Percentiles rank a stretch among this genome's conserved stretches.
Evolutionary conservation across 2,113 vertebrate genomes (phyloP).

Genomic region (Cynoglossus semilaevis): DNA sequence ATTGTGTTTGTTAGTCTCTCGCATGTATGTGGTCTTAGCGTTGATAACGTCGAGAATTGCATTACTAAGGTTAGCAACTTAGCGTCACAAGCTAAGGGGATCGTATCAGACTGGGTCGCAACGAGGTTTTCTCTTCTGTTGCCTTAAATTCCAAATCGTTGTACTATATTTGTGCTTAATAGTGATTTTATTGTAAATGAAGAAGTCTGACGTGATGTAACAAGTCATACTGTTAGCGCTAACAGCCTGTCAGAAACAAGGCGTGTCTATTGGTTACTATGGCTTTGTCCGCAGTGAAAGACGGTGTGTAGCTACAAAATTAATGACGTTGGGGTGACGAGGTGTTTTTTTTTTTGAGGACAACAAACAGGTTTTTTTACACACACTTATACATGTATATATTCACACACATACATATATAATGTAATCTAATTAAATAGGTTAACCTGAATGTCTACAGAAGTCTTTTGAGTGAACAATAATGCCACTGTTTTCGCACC

Average conservation of each 20-base stretch:
- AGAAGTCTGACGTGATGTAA: neutral
- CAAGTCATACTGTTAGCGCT: rapidly evolving
- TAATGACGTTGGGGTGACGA: no score
- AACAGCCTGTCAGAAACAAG: slow-evolving; percentile 13
- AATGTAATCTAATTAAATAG: no score
- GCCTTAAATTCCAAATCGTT: rapidly evolving
- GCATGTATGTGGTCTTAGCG: no score
- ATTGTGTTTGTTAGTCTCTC: neutral
- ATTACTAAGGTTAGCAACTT: slow-evolving; percentile 11
- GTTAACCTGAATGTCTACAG: no score
- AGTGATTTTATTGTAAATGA: neutral
- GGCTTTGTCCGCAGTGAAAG: slow-evolving; percentile 21
- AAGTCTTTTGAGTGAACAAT: no score
- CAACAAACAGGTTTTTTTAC: no score
- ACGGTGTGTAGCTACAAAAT: neutral
- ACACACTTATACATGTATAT: no score
- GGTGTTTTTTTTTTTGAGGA: no score
- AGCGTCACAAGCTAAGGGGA: slow-evolving; percentile 7
- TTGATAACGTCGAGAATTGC: neutral
- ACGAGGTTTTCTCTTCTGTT: neutral
- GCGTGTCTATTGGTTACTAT: slow-evolving; percentile 19
- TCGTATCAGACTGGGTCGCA: neutral
- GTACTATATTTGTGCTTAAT: rapidly evolving
- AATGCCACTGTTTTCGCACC: no score
- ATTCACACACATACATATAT: no score